These are phyloP conservation scores for Passer domesticus DNA, from an alignment of 2,113 vertebrate species.

Conservation along the genomic window DNA sequence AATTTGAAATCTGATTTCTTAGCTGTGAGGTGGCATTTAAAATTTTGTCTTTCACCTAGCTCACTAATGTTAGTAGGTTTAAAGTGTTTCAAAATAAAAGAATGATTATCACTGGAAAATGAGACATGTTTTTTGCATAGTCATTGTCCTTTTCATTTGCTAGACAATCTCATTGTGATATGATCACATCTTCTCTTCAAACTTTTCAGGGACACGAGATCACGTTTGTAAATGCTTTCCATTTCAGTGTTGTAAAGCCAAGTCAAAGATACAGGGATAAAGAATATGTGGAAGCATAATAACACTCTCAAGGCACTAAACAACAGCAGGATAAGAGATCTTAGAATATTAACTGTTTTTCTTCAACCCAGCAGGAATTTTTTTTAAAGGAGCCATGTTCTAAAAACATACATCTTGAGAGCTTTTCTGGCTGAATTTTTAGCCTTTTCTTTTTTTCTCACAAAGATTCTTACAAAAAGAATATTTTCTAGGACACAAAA, in stretches of 20 bases:
- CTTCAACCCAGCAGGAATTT: not conserved
- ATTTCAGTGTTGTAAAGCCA: not conserved
- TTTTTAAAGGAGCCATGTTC: not conserved
- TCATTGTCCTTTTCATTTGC: not conserved
- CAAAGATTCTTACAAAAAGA: not conserved
- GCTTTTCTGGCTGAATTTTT: not conserved
- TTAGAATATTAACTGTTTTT: not conserved
- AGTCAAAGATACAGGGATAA: not conserved
- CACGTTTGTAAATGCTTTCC: not conserved
- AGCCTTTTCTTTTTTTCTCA: not conserved
- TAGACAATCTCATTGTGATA: not conserved
- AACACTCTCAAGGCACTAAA: not conserved
- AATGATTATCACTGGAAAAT: not conserved
- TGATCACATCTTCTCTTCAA: not conserved
- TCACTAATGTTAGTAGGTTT: not conserved
- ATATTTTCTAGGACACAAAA: not conserved
- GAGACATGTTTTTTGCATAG: not conserved
- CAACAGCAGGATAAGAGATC: not conserved
- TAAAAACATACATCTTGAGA: not conserved
- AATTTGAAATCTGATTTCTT: not conserved
- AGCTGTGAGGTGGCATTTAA: not conserved
- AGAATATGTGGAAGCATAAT: not conserved
- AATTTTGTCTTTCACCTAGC: not conserved
- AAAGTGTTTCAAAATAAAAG: not conserved
- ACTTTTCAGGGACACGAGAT: not conserved